These are phyloP conservation scores for Uropsilus gracilis DNA, from an alignment of 2,113 vertebrate genomes.

Conservation along the genomic window DNA sequence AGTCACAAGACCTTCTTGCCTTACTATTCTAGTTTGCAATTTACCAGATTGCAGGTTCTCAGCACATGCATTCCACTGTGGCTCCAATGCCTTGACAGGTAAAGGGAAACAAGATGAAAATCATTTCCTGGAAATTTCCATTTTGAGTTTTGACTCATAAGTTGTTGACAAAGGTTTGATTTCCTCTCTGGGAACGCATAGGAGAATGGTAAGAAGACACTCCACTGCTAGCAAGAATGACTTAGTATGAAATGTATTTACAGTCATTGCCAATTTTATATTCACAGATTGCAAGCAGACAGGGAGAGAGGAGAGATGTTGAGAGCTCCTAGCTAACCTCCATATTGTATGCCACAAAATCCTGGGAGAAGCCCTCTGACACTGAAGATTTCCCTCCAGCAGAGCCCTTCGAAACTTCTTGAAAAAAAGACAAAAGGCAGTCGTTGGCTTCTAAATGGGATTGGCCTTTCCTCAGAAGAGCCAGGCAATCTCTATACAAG, in stretches of 20 bases:
- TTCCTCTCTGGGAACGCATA: slow-evolving; percentile 18
- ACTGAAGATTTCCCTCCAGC: slow-evolving; percentile 6
- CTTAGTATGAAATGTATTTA: slow-evolving; percentile 36
- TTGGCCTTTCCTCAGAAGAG: slow-evolving; percentile 22
- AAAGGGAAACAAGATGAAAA: not conserved
- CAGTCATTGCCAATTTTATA: not conserved
- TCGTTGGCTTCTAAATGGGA: slow-evolving; percentile 42
- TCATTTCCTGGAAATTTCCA: not conserved
- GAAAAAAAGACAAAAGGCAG: slow-evolving; percentile 47
- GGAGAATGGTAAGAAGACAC: not conserved
- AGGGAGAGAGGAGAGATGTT: not conserved
- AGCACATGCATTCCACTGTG: not conserved
- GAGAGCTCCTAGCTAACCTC: not conserved
- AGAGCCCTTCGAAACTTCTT: slow-evolving; percentile 50
- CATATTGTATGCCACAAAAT: not conserved
- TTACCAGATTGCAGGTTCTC: not conserved
- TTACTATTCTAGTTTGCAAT: not conserved
- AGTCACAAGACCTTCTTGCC: not conserved
- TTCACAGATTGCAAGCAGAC: not conserved
- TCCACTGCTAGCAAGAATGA: not conserved
- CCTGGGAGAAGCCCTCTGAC: not conserved
- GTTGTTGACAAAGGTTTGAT: not conserved
- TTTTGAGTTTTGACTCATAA: slow-evolving; percentile 3
- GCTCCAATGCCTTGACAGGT: not conserved
- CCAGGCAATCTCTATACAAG: not conserved